These are phyloP conservation scores for Odontophorus gujanensis DNA, from an alignment of 2,113 vertebrate species.

Conservation along the genomic window DNA sequence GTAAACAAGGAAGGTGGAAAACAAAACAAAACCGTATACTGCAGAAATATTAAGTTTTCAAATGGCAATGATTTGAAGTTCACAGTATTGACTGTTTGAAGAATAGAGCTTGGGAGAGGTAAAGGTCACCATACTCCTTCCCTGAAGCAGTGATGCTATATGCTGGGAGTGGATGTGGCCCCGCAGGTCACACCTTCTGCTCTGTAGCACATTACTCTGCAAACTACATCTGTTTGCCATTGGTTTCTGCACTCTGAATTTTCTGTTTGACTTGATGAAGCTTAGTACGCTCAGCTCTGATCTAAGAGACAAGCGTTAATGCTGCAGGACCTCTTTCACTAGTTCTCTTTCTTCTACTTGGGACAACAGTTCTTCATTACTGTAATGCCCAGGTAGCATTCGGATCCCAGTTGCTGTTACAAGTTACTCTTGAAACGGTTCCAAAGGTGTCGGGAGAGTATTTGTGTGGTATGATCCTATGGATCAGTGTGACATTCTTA, in stretches of 20 bases:
- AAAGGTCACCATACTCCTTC: neutral
- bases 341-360: neutral
- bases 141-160: neutral
- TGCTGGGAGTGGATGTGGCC: neutral
- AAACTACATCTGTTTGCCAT: neutral
- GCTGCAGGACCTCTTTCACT: neutral
- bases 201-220: neutral
- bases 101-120: neutral
- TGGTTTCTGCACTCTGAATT: neutral
- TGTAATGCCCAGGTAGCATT: neutral
- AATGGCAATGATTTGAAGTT: neutral
- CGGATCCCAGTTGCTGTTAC: neutral
- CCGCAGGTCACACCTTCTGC: neutral
- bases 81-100: neutral
- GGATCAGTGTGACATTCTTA: neutral
- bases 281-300: neutral
- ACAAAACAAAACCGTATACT: neutral
- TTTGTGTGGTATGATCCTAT: neutral
- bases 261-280: neutral
- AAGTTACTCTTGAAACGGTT: neutral
- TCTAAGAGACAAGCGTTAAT: neutral
- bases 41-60: neutral
- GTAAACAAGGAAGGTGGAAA: neutral
- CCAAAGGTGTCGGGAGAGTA: neutral
- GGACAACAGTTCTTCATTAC: neutral